Evolutionary conservation across 2,113 vertebrate genomes (phyloP).

Genomic region (Apus apus): DNA sequence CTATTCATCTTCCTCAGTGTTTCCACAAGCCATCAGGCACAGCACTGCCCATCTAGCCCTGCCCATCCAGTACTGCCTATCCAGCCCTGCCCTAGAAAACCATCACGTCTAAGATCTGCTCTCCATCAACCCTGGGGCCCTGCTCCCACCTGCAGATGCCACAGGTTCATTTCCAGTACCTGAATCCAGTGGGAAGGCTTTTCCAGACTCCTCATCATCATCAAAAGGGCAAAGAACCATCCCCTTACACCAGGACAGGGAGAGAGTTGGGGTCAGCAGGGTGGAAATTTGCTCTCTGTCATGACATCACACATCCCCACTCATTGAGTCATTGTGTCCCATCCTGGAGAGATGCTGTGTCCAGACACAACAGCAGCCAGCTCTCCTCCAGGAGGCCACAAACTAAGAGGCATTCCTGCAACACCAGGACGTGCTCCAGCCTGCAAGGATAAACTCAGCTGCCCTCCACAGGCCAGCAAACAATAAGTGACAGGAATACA

Average conservation of each 20-base stretch:
- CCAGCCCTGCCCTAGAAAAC: not conserved
- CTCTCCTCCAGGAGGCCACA: not conserved
- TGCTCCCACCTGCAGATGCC: not conserved
- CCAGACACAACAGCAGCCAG: not conserved
- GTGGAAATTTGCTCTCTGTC: not conserved
- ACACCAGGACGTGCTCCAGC: not conserved
- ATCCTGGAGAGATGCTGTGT: not conserved
- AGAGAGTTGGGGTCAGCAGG: not conserved
- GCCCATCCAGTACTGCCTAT: not conserved
- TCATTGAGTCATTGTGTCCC: rapidly evolving
- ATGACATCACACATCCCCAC: not conserved
- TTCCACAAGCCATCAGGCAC: conserved; percentile 17
- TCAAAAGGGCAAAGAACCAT: not conserved
- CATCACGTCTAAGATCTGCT: not conserved
- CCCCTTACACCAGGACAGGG: not conserved
- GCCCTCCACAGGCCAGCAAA: not conserved
- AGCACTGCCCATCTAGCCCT: not conserved
- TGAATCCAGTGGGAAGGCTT: not conserved
- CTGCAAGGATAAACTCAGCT: not conserved
- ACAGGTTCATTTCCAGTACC: not conserved
- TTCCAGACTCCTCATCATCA: not conserved
- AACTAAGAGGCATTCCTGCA: not conserved
- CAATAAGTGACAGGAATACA: not conserved
- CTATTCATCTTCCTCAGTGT: not conserved
- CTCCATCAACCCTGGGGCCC: not conserved